Evolutionary conservation across 2,113 vertebrate genomes (phyloP), one percentile per base, ranked within the genome.

Genomic region (Mystacornis crossleyi): DNA sequence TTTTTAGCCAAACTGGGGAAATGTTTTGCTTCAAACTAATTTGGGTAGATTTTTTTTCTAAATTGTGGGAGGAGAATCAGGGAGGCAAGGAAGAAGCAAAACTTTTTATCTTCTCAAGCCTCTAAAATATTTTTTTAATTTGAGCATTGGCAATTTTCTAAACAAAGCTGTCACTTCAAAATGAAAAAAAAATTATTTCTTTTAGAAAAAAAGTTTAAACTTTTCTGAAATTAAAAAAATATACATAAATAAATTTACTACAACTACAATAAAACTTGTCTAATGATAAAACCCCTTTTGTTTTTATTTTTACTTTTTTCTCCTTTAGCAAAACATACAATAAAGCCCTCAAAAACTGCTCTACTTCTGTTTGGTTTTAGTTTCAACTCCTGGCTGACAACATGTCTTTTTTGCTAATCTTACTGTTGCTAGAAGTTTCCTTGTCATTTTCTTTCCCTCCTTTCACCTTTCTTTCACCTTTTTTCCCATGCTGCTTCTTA

Each of bases 141-240:
- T 88, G 50, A 72, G 86, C 23, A 18, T 12, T 79, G 57, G 48
- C 36, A 54, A 82, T 80, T 95, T 96, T 86, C 31, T 86, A 88
- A 96, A 86, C 48, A 87, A 81, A 91, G 40, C 14, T 93, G 57
- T 81, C 45, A 88, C 53, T 91, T 94, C 29, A 89, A 82, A 91
- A 87, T 72, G 19, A 85, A 95, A 94, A 75, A 75, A 31, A 91
- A 69, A 85, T 82, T 8, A 64, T n/a, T 57, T 69, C n/a, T 42
- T 48, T 38, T 25, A 7, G 11, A 38, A 61, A 90, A 91, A 72
- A 74, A 25, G 4, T 67, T 57, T 25, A 75, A 74, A 81, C 23
- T 85, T 67, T 81, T 64, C 86, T 72, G 48, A 92, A 82, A 90
- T 74, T 8, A 72, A 86, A 84, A 42, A 75, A 81, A 60, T 79